Percentiles rank a stretch among this genome's conserved stretches.
Conservation (phyloP, 2,113 vertebrate species). For the Erythrolamprus reginae region DNA sequence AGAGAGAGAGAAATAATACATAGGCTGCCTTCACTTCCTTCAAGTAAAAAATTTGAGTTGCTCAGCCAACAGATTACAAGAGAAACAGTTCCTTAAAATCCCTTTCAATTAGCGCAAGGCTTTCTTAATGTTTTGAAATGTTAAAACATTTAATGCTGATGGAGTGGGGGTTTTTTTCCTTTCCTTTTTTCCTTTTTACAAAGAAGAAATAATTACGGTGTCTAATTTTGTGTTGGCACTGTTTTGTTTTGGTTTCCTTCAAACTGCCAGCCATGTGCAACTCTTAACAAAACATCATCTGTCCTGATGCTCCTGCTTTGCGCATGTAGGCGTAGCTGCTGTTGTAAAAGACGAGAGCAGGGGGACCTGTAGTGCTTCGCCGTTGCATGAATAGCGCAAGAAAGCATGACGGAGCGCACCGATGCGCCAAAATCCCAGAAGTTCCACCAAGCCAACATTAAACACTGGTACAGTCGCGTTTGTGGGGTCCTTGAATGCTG, state of each 20-base stretch:
- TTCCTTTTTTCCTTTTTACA: too few relatives aligned
- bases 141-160: neutral
- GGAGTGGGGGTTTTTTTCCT: neutral
- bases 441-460: neutral
- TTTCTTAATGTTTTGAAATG: neutral
- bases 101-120: neutral
- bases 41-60: neutral
- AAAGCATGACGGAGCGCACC: neutral
- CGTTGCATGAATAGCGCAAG: neutral
- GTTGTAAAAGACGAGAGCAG: neutral
- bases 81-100: neutral
- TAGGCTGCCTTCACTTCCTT: neutral
- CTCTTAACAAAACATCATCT: neutral
- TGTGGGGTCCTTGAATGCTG: neutral
- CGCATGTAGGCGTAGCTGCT: neutral
- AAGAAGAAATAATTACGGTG: neutral
- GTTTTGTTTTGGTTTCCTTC: neutral
- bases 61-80: neutral
- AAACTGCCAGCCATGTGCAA: neutral
- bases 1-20: neutral
- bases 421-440: neutral
- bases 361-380: neutral
- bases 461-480: neutral
- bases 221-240: neutral
- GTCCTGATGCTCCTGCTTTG: neutral